phyloP scores from a whole-genome alignment of 2,888 invertebrate genomes.

The Brachylomia viminalis region DNA sequence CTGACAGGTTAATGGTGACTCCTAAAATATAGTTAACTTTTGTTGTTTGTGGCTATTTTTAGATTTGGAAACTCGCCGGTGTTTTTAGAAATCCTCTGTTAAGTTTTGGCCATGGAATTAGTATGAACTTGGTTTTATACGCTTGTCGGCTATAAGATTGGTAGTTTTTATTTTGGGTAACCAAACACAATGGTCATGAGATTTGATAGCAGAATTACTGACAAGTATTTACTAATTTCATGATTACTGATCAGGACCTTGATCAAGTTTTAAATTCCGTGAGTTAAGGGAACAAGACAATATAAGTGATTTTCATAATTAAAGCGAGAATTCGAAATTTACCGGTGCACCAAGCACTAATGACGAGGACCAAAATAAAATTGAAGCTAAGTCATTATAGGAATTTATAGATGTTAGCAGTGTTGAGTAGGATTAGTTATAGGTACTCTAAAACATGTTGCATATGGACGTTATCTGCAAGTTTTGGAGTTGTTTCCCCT shows the following conservation, averaged over 20 bases:
- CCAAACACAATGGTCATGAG: neutral
- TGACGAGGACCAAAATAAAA: no score
- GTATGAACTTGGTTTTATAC: neutral
- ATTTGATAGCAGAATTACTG: neutral
- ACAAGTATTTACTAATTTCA: neutral
- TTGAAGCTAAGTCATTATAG: neutral
- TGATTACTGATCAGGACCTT: neutral
- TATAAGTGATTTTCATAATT: neutral
- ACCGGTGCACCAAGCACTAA: neutral
- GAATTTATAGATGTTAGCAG: neutral
- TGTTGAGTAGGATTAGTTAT: neutral
- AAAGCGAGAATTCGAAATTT: neutral
- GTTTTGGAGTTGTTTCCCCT: neutral
- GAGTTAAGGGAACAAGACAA: neutral
- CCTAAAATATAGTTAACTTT: constrained; percentile 41
- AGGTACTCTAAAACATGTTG: neutral
- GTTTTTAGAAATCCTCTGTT: constrained; percentile 8
- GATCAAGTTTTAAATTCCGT: neutral
- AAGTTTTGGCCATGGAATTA: neutral
- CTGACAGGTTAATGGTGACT: constrained; percentile 62
- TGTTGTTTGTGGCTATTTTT: constrained; percentile 40
- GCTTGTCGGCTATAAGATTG: neutral
- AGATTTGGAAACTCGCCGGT: neutral
- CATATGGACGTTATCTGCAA: neutral
- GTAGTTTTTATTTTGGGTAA: neutral